Base-by-base conservation (phyloP, 2,797 vertebrate species). In the Phalloptychus januarius region DNA sequence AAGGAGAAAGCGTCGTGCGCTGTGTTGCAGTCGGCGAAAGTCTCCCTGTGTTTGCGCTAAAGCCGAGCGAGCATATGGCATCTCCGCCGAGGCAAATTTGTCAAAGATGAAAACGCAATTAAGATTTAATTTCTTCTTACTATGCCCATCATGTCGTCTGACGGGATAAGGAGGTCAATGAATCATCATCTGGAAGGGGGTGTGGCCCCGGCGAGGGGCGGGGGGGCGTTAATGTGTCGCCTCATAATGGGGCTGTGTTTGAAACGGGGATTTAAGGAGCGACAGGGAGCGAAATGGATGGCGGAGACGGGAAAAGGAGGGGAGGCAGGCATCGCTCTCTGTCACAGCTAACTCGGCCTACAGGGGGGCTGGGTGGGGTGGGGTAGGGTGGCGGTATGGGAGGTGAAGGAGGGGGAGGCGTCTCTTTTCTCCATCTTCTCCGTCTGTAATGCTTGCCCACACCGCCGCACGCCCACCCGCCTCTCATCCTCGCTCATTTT, bases 61-160 rank as follows among this genome's bases (percentile, higher is more conserved):
- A 82, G 56, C 71, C 78, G 8, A 75, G 80, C 8, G 82, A 94
- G 86, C 93, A 94, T 94, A 94, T 94, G 93, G 92, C 86, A 77
- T 86, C 92, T 86, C 82, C 65, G 83, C 61, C n/a, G 90, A 90
- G 90, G 92, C 90, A 89, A 91, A 95, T 94, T 93, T 92, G 91
- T 92, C 91, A 89, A 92, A 93, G 88, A 92, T 92, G 91, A 92
- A 94, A 94, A 94, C 93, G 88, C 94, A 94, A 95, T 96, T 93
- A 94, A 91, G 92, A 94, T 93, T 93, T 94, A 94, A 96, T 95
- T 91, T 91, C 84, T 91, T 92, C 94, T 93, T 88, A 94, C 89
- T 86, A 85, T 89, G 85, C 90, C 87, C 91, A 94, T 94, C 92
- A 92, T 91, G 91, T 92, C 86, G 78, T 92, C 88, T 84, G 88